Percentiles rank a stretch among this genome's conserved stretches.
Evolutionary conservation across 2,888 invertebrate species (phyloP).

Genomic region (Conchocele bisecta): DNA sequence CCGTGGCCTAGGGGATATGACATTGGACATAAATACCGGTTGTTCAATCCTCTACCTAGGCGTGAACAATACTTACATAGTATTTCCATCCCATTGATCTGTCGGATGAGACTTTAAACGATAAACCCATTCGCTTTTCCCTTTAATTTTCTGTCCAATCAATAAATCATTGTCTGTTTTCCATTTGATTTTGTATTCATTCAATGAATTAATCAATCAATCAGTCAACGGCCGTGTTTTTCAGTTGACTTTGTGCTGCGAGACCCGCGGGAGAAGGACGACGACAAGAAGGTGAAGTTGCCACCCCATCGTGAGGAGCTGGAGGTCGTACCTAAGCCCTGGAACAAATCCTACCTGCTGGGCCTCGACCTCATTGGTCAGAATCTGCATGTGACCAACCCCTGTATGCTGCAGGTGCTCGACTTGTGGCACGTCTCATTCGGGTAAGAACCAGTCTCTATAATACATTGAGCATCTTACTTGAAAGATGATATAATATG

Average conservation of each 20-base stretch:
- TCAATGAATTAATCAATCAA: neutral
- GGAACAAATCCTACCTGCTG: constrained; percentile 85
- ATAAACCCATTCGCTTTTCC: neutral
- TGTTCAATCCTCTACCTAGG: no score
- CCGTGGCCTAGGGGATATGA: no score
- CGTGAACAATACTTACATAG: no score
- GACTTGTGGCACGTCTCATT: constrained; percentile 91
- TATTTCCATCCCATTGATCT: no score
- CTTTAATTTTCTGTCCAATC: neutral
- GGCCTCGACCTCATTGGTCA: constrained; percentile 85
- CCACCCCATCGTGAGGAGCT: constrained; percentile 84
- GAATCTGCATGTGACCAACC: constrained; percentile 90
- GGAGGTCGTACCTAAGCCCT: constrained; percentile 88
- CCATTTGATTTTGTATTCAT: neutral
- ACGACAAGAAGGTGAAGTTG: constrained; percentile 76
- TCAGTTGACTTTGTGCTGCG: constrained; percentile 94
- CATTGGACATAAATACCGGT: no score
- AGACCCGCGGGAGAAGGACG: constrained; percentile 86
- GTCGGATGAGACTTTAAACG: neutral
- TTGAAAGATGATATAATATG: no score
- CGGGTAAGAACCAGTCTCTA: no score
- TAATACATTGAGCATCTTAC: no score
- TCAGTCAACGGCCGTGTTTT: constrained; percentile 20
- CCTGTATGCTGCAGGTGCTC: constrained; percentile 90
- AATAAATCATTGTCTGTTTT: neutral